Percentiles rank a stretch among this genome's conserved stretches.
These are phyloP conservation scores for Varroa destructor DNA, from an alignment of 1,140 invertebrate species.

Conservation along the genomic window DNA sequence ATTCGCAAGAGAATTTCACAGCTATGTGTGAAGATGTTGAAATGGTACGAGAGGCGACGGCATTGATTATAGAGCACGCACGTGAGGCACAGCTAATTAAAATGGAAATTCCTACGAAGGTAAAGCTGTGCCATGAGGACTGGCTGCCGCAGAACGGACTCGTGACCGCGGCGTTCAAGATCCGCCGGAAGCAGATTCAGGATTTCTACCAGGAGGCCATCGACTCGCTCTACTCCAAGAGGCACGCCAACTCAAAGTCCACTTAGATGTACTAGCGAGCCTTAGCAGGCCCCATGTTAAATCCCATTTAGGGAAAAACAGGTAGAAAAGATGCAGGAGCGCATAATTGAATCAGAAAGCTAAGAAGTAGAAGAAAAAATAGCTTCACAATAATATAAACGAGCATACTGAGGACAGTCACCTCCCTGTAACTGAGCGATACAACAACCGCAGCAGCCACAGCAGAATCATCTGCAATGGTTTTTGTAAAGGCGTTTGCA, in stretches of 20 bases:
- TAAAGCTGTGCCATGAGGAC: conserved; percentile 39
- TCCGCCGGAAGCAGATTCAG: conserved; percentile 30
- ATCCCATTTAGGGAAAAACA: too few species aligned
- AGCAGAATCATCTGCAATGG: too few species aligned
- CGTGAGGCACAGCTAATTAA: conserved; percentile 27
- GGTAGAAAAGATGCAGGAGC: too few species aligned
- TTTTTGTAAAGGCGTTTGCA: too few species aligned
- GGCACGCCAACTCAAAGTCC: conserved; percentile 28
- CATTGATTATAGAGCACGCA: conserved; percentile 20
- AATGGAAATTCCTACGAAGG: conserved; percentile 42
- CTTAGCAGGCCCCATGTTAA: conserved; percentile 36
- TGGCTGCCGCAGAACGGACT: conserved; percentile 45
- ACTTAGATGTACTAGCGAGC: conserved; percentile 32
- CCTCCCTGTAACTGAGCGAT: too few species aligned
- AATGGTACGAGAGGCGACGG: conserved; percentile 31
- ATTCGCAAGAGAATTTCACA: conserved; percentile 38
- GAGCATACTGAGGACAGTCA: too few species aligned
- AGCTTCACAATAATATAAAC: background rate
- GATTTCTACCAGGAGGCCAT: conserved; percentile 32
- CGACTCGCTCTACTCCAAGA: conserved; percentile 32
- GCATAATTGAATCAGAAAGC: background rate
- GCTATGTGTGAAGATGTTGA: conserved; percentile 38
- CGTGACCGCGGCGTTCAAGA: conserved; percentile 45
- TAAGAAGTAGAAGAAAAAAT: background rate
- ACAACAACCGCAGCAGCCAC: too few species aligned